phyloP scores from a whole-genome alignment of 2,888 invertebrate genomes.

The Escarpia spicata region DNA sequence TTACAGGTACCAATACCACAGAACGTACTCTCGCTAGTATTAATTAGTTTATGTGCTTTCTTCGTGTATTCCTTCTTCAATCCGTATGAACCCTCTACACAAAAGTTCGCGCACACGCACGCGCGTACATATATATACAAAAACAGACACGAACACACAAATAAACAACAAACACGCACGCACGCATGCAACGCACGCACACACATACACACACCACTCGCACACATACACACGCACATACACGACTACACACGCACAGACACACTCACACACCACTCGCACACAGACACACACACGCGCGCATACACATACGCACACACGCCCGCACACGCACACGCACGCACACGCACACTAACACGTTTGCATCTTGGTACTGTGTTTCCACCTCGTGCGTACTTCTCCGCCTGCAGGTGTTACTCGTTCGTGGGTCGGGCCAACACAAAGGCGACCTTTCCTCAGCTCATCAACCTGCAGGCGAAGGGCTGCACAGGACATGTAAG shows the following conservation, averaged over 20 bases:
- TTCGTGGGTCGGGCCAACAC: neutral
- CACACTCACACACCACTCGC: too few species aligned
- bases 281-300: too few species aligned
- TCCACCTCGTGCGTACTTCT: neutral
- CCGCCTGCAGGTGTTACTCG: constrained; percentile 22
- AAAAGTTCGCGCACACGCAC: neutral
- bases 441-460: neutral
- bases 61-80: neutral
- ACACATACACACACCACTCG: too few species aligned
- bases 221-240: too few species aligned
- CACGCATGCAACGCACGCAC: neutral
- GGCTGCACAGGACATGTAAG: constrained; percentile 17
- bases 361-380: neutral
- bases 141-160: neutral
- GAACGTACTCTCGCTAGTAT: neutral
- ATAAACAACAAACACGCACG: neutral
- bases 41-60: neutral
- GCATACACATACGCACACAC: too few species aligned
- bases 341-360: neutral
- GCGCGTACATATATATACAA: neutral
- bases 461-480: constrained; percentile 18
- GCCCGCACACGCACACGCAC: too few species aligned
- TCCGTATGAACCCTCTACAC: neutral
- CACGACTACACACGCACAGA: too few species aligned
- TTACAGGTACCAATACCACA: neutral